A percentile compares a stretch with the other conserved stretches of the same genome.
phyloP scores from a whole-genome alignment of 2,888 invertebrate genomes.

The Athetis lepigone region DNA sequence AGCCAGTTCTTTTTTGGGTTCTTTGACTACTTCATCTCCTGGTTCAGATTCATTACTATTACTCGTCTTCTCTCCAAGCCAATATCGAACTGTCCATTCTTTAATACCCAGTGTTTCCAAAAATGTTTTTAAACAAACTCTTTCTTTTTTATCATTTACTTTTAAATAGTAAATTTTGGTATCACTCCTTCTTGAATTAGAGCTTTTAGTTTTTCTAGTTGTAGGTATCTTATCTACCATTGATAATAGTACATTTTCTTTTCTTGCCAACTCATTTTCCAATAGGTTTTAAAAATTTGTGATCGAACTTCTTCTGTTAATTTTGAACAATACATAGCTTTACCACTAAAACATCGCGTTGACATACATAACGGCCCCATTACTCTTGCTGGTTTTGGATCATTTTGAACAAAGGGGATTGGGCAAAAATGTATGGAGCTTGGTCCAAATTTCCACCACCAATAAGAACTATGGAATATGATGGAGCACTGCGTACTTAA shows the following conservation, averaged over 20 bases:
- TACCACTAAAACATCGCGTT: not conserved
- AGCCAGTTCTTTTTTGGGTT: not conserved
- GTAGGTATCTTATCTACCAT: constrained; percentile 5
- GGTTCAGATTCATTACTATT: not conserved
- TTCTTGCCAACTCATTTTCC: not conserved
- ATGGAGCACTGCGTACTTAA: too few relatives aligned
- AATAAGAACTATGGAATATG: too few relatives aligned
- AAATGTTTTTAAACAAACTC: too few relatives aligned
- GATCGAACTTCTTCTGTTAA: constrained; percentile 1
- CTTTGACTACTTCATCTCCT: not conserved
- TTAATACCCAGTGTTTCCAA: not conserved
- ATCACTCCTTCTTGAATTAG: not conserved
- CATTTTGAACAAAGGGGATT: too few relatives aligned
- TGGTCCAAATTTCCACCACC: too few relatives aligned
- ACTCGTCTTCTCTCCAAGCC: not conserved
- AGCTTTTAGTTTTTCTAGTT: not conserved
- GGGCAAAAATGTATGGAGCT: too few relatives aligned
- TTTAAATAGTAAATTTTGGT: not conserved
- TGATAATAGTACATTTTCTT: constrained; percentile 1
- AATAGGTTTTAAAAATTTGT: not conserved
- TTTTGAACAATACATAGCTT: constrained; percentile 5
- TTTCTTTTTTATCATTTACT: constrained; percentile 7
- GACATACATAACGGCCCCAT: constrained; percentile 1
- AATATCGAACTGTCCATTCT: not conserved
- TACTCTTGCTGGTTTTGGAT: not conserved